A percentile compares a stretch with the other conserved stretches of the same genome.
Conservation (phyloP, 1,140 invertebrate species). For the Drosophila subpulchrella region DNA sequence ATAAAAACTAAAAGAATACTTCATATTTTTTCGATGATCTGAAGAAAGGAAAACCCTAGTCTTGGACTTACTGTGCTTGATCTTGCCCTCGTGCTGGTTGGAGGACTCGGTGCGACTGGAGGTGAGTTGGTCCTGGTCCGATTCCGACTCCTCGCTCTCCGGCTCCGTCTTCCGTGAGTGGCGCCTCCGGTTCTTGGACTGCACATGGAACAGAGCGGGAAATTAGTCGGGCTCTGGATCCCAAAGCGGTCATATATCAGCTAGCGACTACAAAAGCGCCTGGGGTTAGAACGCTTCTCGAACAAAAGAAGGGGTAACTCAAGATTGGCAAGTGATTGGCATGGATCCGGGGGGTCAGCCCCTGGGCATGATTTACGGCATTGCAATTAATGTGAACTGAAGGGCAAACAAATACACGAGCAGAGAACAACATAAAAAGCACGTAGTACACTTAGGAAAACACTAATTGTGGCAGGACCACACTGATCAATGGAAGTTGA, state of each 20-base stretch:
- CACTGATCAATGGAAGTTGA: conserved; percentile 15
- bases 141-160: conserved; percentile 91
- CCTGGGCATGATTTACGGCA: conserved; percentile 44
- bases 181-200: conserved; percentile 86
- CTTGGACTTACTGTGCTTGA: conserved; percentile 88
- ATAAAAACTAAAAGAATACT: background rate
- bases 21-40: background rate
- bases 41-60: background rate
- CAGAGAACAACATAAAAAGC: conserved; percentile 72
- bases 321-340: conserved; percentile 66
- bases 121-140: conserved; percentile 90
- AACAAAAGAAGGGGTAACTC: conserved; percentile 43
- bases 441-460: conserved; percentile 65
- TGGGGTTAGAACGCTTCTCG: conserved; percentile 59
- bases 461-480: conserved; percentile 50
- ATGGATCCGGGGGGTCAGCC: conserved; percentile 40
- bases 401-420: conserved; percentile 47
- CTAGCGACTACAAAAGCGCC: conserved; percentile 77
- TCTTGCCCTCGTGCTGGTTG: conserved; percentile 90
- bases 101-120: conserved; percentile 91
- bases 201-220: conserved; percentile 62
- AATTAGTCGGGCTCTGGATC: conserved; percentile 58
- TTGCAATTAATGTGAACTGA: conserved; percentile 59
- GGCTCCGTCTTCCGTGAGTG: conserved; percentile 87
- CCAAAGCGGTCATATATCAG: conserved; percentile 7